These are phyloP conservation scores for Lottia scabra DNA, from an alignment of 2,888 invertebrate species.

Conservation along the genomic window DNA sequence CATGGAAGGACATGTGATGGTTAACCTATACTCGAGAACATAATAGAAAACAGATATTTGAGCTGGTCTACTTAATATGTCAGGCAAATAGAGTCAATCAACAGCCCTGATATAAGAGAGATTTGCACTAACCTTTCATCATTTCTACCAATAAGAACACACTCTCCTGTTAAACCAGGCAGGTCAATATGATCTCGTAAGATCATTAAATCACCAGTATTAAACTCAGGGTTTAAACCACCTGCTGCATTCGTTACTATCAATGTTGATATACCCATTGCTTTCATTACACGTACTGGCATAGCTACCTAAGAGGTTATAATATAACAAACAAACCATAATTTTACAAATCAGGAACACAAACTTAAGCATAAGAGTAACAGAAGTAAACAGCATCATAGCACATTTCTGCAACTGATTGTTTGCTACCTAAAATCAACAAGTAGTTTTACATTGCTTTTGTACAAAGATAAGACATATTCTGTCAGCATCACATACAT, in stretches of 20 bases:
- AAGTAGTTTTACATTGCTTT: no score
- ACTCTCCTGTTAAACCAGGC: constrained; percentile 95
- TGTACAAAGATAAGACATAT: no score
- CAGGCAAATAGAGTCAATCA: no score
- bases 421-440: no score
- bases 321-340: neutral
- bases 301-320: constrained; percentile 81
- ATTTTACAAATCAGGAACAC: no score
- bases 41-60: no score
- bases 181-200: constrained; percentile 97
- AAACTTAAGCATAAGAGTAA: neutral
- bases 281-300: constrained; percentile 96
- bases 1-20: no score
- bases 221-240: constrained; percentile 87
- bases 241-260: constrained; percentile 98
- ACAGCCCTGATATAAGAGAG: neutral
- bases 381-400: no score
- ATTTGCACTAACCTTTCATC: constrained; percentile 78
- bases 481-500: no score
- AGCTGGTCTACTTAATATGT: no score
- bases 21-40: no score
- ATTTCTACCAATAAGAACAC: constrained; percentile 92
- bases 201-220: constrained; percentile 96
- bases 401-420: no score
- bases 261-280: constrained; percentile 88